Evolutionary conservation across 2,888 invertebrate species (phyloP).

Genomic region (Carpatolechia fugitivella): DNA sequence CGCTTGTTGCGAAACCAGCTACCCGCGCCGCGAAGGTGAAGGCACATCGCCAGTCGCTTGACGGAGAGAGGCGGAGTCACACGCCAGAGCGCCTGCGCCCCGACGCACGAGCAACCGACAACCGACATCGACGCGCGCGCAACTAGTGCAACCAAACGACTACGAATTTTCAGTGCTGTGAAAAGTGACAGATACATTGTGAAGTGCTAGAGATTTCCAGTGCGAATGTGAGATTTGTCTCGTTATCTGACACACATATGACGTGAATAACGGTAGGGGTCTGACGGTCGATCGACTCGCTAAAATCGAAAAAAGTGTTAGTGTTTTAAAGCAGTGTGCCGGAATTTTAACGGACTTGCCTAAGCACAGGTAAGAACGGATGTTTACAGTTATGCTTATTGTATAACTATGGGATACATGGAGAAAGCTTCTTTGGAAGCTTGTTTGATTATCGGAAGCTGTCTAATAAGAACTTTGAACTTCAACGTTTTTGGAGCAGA

Average conservation of each 20-base stretch:
- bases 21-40: slow-evolving; percentile 58
- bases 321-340: slow-evolving; percentile 68
- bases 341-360: slow-evolving; percentile 77
- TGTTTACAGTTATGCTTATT: slow-evolving; percentile 75
- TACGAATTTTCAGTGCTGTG: slow-evolving; percentile 29
- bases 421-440: slow-evolving; percentile 49
- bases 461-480: slow-evolving; percentile 11
- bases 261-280: slow-evolving; percentile 74
- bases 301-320: slow-evolving; percentile 72
- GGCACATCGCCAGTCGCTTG: slow-evolving; percentile 69
- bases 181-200: slow-evolving; percentile 36
- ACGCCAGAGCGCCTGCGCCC: slow-evolving; percentile 46
- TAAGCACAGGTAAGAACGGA: slow-evolving; percentile 72
- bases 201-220: slow-evolving; percentile 42
- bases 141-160: slow-evolving; percentile 37
- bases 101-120: slow-evolving; percentile 27
- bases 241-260: slow-evolving; percentile 72
- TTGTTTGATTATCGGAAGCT: slow-evolving; percentile 33
- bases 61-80: slow-evolving; percentile 57
- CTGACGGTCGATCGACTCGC: slow-evolving; percentile 70
- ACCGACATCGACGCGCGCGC: slow-evolving; percentile 42
- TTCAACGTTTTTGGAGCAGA: neutral
- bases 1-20: slow-evolving; percentile 68
- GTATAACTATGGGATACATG: slow-evolving; percentile 50
- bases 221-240: slow-evolving; percentile 60